Percentiles rank a stretch among this genome's conserved stretches.
Evolutionary conservation across 2,113 vertebrate species (phyloP).

Genomic region (Phycodurus eques): DNA sequence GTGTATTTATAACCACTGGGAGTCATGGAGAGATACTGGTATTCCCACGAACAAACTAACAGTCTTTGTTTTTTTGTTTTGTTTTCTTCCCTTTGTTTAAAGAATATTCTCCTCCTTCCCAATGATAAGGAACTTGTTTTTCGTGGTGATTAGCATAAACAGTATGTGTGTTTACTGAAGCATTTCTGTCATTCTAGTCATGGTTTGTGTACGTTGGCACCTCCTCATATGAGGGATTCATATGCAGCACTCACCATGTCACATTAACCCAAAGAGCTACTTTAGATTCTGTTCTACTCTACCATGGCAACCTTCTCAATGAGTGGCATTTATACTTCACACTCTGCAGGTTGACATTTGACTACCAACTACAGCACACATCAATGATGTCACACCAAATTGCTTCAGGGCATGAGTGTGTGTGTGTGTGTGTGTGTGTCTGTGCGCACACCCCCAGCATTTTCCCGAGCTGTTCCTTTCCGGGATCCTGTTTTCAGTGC

Average conservation of each 20-base stretch:
- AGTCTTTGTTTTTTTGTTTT: conserved; percentile 54
- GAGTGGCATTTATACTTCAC: conserved; percentile 48
- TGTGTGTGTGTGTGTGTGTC: conserved; percentile 20
- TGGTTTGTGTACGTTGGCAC: conserved; percentile 23
- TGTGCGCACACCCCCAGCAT: conserved; percentile 33
- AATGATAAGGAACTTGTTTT: conserved; percentile 54
- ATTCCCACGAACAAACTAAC: conserved; percentile 24
- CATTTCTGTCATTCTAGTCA: conserved; percentile 48
- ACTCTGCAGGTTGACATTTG: conserved; percentile 33
- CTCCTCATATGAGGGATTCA: conserved; percentile 54
- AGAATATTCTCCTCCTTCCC: conserved; percentile 43
- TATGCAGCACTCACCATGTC: conserved; percentile 11
- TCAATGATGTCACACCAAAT: conserved; percentile 47
- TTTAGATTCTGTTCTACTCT: neutral
- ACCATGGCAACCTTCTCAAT: conserved; percentile 15
- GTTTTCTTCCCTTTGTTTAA: conserved; percentile 14
- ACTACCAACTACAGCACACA: conserved; percentile 18
- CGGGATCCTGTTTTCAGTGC: conserved; percentile 61
- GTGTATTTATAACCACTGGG: conserved; percentile 50
- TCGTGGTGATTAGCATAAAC: conserved; percentile 40
- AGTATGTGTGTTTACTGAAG: conserved; percentile 16
- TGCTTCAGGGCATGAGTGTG: conserved; percentile 34
- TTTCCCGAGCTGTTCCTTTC: conserved; percentile 62
- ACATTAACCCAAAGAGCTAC: conserved; percentile 16
- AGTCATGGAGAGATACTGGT: conserved; percentile 37